These are phyloP conservation scores for Apotomis turbidana DNA, from an alignment of 2,888 invertebrate species.

Conservation along the genomic window DNA sequence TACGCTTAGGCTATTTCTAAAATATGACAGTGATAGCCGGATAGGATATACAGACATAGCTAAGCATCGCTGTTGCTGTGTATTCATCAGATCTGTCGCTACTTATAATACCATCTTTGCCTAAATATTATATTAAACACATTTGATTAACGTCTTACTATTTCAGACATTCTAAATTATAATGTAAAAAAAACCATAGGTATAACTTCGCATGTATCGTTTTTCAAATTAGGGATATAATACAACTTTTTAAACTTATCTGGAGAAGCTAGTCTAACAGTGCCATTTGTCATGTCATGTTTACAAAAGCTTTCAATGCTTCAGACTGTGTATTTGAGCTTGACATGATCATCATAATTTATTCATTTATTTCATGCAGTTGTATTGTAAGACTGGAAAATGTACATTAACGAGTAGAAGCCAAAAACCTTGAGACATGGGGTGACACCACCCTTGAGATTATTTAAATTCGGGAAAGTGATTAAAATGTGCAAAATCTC, in stretches of 20 bases:
- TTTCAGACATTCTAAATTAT: too few relatives aligned
- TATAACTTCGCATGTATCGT: neutral
- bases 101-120: too few relatives aligned
- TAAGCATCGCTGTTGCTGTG: too few relatives aligned
- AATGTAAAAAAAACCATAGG: too few relatives aligned
- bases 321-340: slow-evolving; percentile 13
- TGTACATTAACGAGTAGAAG: neutral
- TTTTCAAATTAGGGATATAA: neutral
- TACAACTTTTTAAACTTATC: neutral
- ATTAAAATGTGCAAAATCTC: neutral
- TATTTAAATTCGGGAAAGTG: neutral
- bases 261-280: neutral
- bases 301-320: slow-evolving; percentile 12
- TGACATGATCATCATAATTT: slow-evolving; percentile 22
- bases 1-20: too few relatives aligned
- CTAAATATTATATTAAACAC: too few relatives aligned
- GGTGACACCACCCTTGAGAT: neutral
- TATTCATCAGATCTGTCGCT: too few relatives aligned
- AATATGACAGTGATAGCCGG: too few relatives aligned
- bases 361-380: slow-evolving; percentile 8
- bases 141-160: too few relatives aligned
- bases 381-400: neutral
- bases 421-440: neutral
- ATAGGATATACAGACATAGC: too few relatives aligned
- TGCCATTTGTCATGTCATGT: slow-evolving; percentile 25